A percentile compares a stretch with the other conserved stretches of the same genome.
Conservation (phyloP, 2,113 vertebrate species). For the Lagenorhynchus albirostris region DNA sequence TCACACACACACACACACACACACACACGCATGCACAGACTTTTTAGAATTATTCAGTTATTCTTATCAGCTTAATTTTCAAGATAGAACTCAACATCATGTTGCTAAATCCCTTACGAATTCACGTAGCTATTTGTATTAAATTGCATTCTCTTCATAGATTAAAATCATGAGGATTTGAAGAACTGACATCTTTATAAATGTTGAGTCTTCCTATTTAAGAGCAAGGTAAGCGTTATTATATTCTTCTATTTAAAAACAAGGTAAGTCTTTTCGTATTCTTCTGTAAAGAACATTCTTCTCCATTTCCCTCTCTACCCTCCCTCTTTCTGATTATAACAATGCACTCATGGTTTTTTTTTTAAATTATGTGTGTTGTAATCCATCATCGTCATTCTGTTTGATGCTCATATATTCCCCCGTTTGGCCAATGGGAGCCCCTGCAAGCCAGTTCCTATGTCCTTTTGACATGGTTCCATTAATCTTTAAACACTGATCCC, state of each 20-base stretch:
- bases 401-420: not conserved
- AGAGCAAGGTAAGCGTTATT: not conserved
- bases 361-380: not conserved
- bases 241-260: not conserved
- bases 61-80: not conserved
- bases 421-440: not conserved
- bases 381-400: slow-evolving; percentile 56
- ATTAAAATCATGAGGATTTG: not conserved
- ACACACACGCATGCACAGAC: not conserved
- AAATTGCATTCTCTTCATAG: not conserved
- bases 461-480: slow-evolving; percentile 60
- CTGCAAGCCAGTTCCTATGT: not conserved
- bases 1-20: not conserved
- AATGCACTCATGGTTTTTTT: not conserved
- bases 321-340: not conserved
- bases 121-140: not conserved
- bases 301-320: not conserved
- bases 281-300: not conserved
- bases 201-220: not conserved
- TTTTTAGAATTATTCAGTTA: not conserved
- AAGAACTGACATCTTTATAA: not conserved
- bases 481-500: slow-evolving; percentile 50
- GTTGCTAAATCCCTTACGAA: not conserved
- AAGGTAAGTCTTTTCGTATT: not conserved
- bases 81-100: not conserved